Conservation (phyloP, 1,140 invertebrate species). For the Temnothorax curvispinosus region DNA sequence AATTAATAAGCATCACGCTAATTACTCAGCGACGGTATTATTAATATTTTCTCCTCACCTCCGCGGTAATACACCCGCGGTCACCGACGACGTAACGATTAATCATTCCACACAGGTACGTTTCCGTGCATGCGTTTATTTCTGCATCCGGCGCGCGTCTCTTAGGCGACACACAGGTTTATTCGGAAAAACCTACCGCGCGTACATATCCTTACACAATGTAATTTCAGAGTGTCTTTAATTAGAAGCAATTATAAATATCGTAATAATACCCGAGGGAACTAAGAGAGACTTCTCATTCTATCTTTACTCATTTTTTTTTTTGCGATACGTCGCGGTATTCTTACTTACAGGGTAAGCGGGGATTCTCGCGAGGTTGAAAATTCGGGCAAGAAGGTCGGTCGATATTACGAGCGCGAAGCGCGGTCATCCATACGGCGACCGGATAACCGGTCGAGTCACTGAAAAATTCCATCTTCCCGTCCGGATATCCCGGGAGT, state of each 20-base stretch:
- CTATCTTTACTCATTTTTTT: background rate
- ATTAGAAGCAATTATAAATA: slow-evolving; percentile 1
- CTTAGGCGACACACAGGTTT: background rate
- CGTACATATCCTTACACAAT: background rate
- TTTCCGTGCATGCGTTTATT: slow-evolving; percentile 16
- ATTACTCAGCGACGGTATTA: slow-evolving; percentile 54
- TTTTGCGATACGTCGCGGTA: background rate
- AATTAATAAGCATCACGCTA: slow-evolving; percentile 60
- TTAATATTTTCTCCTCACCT: slow-evolving; percentile 52
- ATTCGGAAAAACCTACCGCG: background rate
- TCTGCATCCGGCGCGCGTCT: background rate
- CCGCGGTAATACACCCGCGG: slow-evolving; percentile 39
- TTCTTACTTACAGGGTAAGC: slow-evolving; percentile 1
- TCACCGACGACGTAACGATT: slow-evolving; percentile 35
- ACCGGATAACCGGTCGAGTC: slow-evolving; percentile 44
- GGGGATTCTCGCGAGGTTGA: background rate
- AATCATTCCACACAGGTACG: slow-evolving; percentile 34
- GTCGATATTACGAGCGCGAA: slow-evolving; percentile 33
- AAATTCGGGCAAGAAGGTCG: slow-evolving; percentile 23
- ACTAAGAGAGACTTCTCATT: slow-evolving; percentile 9
- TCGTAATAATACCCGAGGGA: background rate
- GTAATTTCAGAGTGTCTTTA: background rate
- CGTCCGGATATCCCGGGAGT: slow-evolving; percentile 43
- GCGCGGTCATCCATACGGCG: slow-evolving; percentile 6
- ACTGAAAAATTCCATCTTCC: slow-evolving; percentile 59